Conservation (phyloP, 2,888 invertebrate species). For the Cosmopolites sordidus region DNA sequence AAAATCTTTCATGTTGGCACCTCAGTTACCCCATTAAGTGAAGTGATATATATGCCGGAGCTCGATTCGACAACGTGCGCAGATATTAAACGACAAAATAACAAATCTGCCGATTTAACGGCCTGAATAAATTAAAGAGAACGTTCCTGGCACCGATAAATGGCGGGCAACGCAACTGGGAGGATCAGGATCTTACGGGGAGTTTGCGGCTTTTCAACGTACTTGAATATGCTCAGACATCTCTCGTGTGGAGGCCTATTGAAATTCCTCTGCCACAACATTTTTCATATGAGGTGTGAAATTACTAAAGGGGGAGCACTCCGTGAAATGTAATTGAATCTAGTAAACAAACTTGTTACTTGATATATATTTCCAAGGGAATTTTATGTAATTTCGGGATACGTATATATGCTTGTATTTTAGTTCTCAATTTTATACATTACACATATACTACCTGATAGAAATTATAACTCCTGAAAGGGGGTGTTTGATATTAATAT, state of each 20-base stretch:
- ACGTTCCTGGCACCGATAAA: background rate
- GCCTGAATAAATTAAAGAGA: background rate
- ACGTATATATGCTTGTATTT: no score
- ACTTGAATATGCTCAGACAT: background rate
- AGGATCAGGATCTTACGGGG: background rate
- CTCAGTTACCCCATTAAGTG: no score
- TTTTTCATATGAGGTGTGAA: background rate
- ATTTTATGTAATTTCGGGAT: no score
- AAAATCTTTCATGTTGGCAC: no score
- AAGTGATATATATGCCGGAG: background rate
- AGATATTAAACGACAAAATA: conserved; percentile 1
- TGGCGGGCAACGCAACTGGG: background rate
- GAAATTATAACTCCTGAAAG: no score
- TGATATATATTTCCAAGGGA: no score
- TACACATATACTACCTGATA: no score
- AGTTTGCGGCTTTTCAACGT: background rate
- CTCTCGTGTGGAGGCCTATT: background rate
- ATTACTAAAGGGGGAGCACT: no score
- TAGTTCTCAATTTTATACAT: no score
- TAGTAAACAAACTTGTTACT: no score
- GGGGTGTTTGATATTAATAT: no score
- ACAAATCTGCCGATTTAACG: conserved; percentile 1
- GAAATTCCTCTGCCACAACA: background rate
- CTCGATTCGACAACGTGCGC: background rate
- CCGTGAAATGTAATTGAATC: no score